Conservation (phyloP, 2,888 invertebrate species). For the Sarcophaga carnaria region DNA sequence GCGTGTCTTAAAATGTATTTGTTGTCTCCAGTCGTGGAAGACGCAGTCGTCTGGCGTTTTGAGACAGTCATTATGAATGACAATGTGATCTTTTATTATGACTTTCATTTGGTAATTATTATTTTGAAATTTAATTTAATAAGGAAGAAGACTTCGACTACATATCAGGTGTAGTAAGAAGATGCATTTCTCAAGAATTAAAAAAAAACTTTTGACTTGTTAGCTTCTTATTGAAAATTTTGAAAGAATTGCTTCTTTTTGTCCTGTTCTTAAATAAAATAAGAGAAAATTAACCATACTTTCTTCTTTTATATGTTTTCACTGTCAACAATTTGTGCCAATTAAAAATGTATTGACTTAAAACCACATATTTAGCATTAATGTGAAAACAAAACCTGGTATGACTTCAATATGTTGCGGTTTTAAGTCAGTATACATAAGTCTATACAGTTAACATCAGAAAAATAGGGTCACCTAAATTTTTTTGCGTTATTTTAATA, state of each 20-base stretch:
- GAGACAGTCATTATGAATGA: constrained; percentile 31
- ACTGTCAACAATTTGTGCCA: background rate
- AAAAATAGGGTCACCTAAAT: background rate
- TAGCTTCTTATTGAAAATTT: too few relatives aligned
- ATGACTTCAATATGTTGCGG: background rate
- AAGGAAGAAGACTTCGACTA: too few relatives aligned
- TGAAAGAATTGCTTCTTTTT: too few relatives aligned
- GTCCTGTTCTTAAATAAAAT: background rate
- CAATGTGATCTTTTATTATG: too few relatives aligned
- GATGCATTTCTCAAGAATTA: too few relatives aligned
- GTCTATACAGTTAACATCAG: background rate
- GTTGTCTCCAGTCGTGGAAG: constrained; percentile 26
- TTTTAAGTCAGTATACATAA: background rate
- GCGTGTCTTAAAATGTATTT: constrained; percentile 49
- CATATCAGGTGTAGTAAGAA: too few relatives aligned
- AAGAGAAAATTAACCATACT: background rate
- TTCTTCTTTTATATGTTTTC: too few relatives aligned
- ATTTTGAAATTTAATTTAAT: too few relatives aligned
- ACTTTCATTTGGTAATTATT: too few relatives aligned
- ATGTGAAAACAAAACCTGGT: background rate
- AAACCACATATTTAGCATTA: constrained; percentile 14
- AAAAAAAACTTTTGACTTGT: too few relatives aligned
- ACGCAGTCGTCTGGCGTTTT: constrained; percentile 44
- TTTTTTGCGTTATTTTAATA: too few relatives aligned
- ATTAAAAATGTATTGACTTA: background rate